Conservation (phyloP, 2,113 vertebrate genomes). For the Nibea albiflora region DNA sequence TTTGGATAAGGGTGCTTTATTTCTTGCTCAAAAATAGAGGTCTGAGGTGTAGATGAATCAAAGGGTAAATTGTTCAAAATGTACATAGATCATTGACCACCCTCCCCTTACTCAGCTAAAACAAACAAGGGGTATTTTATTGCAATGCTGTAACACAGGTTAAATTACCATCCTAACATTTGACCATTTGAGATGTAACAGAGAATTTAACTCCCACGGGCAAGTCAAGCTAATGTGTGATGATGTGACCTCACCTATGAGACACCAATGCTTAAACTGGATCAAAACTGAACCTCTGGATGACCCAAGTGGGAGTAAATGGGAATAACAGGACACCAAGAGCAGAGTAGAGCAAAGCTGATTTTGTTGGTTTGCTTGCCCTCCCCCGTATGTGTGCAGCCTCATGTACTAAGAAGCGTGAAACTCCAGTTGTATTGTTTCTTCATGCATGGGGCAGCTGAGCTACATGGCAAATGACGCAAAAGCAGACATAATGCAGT, state of each 20-base stretch:
- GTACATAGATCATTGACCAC: slow-evolving; percentile 4
- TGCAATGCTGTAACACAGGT: slow-evolving; percentile 10
- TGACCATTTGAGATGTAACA: slow-evolving; percentile 37
- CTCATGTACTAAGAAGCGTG: too few relatives aligned
- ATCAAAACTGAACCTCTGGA: slow-evolving; percentile 39
- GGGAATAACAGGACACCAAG: slow-evolving; percentile 56
- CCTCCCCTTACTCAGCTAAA: slow-evolving; percentile 16
- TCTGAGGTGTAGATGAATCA: not conserved
- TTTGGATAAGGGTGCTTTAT: not conserved
- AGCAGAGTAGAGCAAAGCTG: slow-evolving; percentile 21
- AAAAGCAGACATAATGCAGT: not conserved
- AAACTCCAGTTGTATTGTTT: too few relatives aligned
- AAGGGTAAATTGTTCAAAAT: slow-evolving; percentile 13
- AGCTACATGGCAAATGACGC: too few relatives aligned
- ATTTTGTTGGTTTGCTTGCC: slow-evolving; percentile 5
- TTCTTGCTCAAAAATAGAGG: not conserved
- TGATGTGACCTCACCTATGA: slow-evolving; percentile 51
- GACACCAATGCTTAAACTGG: slow-evolving; percentile 18
- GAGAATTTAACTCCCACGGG: slow-evolving; percentile 11
- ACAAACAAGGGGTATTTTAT: slow-evolving; percentile 31
- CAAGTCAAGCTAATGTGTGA: slow-evolving; percentile 18
- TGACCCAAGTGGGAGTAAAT: slow-evolving; percentile 67
- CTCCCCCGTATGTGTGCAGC: slow-evolving; percentile 23
- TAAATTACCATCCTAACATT: slow-evolving; percentile 33
- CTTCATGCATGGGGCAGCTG: too few relatives aligned